Percentiles rank a stretch among this genome's conserved stretches.
These are phyloP conservation scores for Tiaroga cobitis DNA, from an alignment of 2,797 vertebrate genomes.

Conservation along the genomic window DNA sequence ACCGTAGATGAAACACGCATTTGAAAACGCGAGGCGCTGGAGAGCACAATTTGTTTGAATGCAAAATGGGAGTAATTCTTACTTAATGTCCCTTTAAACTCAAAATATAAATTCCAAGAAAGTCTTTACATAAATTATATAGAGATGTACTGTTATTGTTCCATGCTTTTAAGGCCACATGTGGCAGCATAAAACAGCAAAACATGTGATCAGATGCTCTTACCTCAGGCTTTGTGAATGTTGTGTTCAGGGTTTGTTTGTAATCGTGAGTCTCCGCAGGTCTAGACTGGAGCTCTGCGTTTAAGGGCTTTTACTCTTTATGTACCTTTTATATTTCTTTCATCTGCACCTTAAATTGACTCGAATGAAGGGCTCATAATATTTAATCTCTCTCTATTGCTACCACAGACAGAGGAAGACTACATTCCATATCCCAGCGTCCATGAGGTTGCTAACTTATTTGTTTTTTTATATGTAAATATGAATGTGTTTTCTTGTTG, in stretches of 20 bases:
- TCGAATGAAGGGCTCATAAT: neutral
- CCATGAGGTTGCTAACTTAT: slow-evolving; percentile 86
- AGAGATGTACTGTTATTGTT: slow-evolving; percentile 6
- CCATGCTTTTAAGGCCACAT: neutral
- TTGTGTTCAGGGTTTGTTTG: slow-evolving; percentile 7
- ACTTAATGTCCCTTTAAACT: no score
- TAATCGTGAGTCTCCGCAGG: slow-evolving; percentile 9
- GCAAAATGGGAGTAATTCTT: no score
- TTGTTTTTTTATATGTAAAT: neutral
- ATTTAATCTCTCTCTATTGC: slow-evolving; percentile 59
- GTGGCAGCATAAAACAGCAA: neutral
- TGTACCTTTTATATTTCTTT: slow-evolving; percentile 2
- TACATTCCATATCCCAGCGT: slow-evolving; percentile 98
- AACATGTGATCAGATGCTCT: neutral
- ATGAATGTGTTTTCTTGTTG: neutral
- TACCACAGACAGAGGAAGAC: slow-evolving; percentile 93
- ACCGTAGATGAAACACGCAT: no score
- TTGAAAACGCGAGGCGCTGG: no score
- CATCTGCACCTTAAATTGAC: neutral
- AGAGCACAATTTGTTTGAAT: no score
- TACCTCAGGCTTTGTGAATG: neutral
- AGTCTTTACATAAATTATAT: slow-evolving; percentile 7
- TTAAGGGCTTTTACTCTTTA: neutral
- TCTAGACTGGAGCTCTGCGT: neutral
- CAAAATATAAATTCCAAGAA: neutral